Conservation (phyloP, 2,113 vertebrate genomes). For the Cryptoleucopteryx plumbea region DNA sequence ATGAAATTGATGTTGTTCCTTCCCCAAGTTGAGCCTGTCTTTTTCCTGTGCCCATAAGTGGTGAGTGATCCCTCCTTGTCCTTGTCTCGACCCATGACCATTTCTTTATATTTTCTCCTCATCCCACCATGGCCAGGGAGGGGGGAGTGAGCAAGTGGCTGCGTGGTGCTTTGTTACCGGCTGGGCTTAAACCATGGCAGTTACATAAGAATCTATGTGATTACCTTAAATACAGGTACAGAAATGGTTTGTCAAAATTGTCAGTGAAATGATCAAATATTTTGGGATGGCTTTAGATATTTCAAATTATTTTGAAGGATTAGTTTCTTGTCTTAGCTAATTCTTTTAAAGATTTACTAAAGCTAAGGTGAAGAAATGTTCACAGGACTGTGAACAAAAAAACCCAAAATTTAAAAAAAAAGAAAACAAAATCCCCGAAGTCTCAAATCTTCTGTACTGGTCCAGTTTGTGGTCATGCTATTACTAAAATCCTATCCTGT, state of each 20-base stretch:
- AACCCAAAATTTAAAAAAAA: no score
- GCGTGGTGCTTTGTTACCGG: no score
- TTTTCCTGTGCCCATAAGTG: no score
- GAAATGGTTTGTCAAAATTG: not conserved
- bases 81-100: rapidly evolving
- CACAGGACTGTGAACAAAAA: no score
- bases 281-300: not conserved
- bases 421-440: not conserved
- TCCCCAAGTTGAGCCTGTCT: no score
- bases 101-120: no score
- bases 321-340: not conserved
- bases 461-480: not conserved
- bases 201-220: not conserved
- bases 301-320: not conserved
- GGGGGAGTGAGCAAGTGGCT: no score
- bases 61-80: no score
- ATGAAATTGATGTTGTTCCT: no score
- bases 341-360: not conserved
- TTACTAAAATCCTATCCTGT: not conserved
- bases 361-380: not conserved
- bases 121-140: no score
- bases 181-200: no score
- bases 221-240: not conserved
- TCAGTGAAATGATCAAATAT: not conserved
- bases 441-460: not conserved